These are phyloP conservation scores for Eupithecia subumbrata DNA, from an alignment of 2,888 invertebrate species.

Conservation along the genomic window DNA sequence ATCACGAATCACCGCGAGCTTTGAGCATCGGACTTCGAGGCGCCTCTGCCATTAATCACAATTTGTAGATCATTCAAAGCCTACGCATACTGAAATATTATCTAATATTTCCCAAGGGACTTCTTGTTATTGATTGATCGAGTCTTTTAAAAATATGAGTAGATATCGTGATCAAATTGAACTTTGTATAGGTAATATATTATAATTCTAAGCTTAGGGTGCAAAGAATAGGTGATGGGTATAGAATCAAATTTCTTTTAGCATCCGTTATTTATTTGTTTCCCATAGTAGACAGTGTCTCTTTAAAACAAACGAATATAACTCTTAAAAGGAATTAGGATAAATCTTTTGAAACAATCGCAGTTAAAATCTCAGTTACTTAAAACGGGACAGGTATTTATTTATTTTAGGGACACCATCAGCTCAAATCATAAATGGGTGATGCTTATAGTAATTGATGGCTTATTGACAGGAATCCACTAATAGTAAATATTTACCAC, in stretches of 20 bases:
- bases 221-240: not conserved
- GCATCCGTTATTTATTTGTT: not conserved
- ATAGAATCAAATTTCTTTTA: not conserved
- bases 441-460: too few species aligned
- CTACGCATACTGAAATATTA: constrained; percentile 20
- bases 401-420: too few species aligned
- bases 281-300: not conserved
- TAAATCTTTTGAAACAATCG: too few species aligned
- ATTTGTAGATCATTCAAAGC: constrained; percentile 18
- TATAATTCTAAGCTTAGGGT: not conserved
- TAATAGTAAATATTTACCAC: not conserved
- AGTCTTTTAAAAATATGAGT: not conserved
- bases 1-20: not conserved
- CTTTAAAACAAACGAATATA: not conserved
- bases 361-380: too few species aligned
- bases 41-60: not conserved
- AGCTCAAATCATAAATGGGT: too few species aligned
- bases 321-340: not conserved
- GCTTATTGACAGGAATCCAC: too few species aligned
- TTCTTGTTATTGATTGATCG: constrained; percentile 6
- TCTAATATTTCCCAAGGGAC: constrained; percentile 8
- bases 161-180: not conserved
- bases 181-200: not conserved
- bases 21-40: not conserved
- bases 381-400: too few species aligned